These are phyloP conservation scores for Drosophila suboccidentalis DNA, from an alignment of 2,888 invertebrate genomes.

Conservation along the genomic window DNA sequence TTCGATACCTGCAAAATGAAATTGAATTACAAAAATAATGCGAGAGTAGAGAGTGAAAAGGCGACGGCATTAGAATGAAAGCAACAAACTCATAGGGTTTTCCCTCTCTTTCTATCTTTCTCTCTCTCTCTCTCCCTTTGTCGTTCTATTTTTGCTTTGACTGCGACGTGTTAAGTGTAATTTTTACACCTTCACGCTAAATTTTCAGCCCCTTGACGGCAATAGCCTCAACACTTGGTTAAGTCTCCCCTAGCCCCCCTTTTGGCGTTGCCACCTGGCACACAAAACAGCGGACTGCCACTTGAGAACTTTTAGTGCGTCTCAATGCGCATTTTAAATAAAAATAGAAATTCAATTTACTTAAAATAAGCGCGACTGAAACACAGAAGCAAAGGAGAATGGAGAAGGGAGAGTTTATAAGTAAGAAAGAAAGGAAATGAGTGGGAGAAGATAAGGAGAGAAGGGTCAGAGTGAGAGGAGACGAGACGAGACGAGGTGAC, in stretches of 20 bases:
- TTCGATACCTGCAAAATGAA: conserved; percentile 53
- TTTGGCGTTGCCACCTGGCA: conserved; percentile 13
- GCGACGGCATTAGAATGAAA: conserved; percentile 28
- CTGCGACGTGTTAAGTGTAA: conserved; percentile 65
- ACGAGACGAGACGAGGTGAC: conserved; percentile 42
- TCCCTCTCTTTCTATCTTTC: not conserved
- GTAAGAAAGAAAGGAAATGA: not conserved
- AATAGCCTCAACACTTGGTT: conserved; percentile 12
- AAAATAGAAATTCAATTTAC: conserved; percentile 82
- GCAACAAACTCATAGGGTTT: conserved; percentile 23
- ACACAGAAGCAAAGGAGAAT: conserved; percentile 15
- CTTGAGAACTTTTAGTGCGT: conserved; percentile 81
- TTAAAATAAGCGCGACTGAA: conserved; percentile 73
- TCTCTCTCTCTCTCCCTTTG: conserved; percentile 2
- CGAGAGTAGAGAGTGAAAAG: conserved; percentile 8
- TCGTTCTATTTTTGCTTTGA: conserved; percentile 29
- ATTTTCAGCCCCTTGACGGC: conserved; percentile 39
- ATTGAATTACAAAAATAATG: conserved; percentile 65
- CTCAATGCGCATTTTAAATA: conserved; percentile 82
- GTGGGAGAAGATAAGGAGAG: not conserved
- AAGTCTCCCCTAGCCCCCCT: not conserved
- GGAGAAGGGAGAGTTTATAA: no score
- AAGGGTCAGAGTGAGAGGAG: no score
- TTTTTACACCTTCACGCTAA: conserved; percentile 77
- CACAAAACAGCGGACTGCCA: conserved; percentile 60